These are phyloP conservation scores for Callyntrura sp. DNA, from an alignment of 2,888 invertebrate genomes.

Conservation along the genomic window DNA sequence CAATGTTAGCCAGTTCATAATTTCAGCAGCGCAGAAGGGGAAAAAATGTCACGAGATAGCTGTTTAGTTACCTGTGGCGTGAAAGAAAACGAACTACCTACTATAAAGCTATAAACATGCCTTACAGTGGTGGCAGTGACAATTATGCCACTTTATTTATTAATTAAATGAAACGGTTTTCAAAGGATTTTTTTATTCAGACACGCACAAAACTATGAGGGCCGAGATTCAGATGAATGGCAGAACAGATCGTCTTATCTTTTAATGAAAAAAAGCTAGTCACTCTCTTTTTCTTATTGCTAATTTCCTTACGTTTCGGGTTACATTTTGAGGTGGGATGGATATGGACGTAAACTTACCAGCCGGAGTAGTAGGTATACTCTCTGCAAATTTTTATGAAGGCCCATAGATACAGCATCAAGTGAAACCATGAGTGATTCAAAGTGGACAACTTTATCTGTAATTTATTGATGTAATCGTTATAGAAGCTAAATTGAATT, in stretches of 20 bases:
- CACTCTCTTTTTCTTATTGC: background rate
- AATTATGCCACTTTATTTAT: constrained; percentile 28
- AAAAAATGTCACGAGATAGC: background rate
- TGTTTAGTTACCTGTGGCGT: too few species aligned
- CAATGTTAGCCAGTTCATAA: constrained; percentile 29
- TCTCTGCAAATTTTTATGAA: too few species aligned
- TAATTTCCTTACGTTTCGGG: background rate
- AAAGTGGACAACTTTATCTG: background rate
- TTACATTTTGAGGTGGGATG: background rate
- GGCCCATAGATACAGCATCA: background rate
- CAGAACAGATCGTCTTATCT: too few species aligned
- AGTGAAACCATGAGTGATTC: constrained; percentile 17
- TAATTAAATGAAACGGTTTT: constrained; percentile 22
- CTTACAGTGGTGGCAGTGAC: background rate
- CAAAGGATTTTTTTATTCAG: background rate
- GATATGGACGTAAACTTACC: background rate
- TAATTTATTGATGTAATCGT: background rate
- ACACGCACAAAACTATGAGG: background rate
- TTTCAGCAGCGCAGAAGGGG: background rate
- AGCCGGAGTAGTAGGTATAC: too few species aligned
- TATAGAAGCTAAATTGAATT: background rate
- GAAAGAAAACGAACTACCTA: too few species aligned
- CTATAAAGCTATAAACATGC: too few species aligned
- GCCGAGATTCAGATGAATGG: too few species aligned
- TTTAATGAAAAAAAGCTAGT: too few species aligned